Conservation (phyloP, 2,888 invertebrate genomes). For the Rhimphoctona megacephalus region DNA sequence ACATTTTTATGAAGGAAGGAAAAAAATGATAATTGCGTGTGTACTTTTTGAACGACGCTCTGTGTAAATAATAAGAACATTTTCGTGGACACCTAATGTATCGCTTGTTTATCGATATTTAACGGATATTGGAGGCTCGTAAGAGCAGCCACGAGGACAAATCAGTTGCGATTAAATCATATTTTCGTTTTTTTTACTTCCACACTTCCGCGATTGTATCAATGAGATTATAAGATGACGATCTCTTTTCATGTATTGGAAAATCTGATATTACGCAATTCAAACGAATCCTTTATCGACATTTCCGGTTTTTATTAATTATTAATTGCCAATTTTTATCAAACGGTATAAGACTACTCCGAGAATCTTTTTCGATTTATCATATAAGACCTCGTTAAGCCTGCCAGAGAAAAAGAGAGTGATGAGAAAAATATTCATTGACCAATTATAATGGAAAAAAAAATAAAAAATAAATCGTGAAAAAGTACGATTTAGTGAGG, state of each 20-base stretch:
- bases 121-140: constrained; percentile 3
- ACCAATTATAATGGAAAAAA: constrained; percentile 48
- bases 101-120: constrained; percentile 57
- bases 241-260: not conserved
- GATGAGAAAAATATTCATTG: constrained; percentile 36
- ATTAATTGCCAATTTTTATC: not conserved
- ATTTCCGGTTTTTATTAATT: constrained; percentile 3
- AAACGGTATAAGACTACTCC: too few species aligned
- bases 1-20: constrained; percentile 60
- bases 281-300: not conserved
- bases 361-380: constrained; percentile 5
- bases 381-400: constrained; percentile 25
- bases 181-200: constrained; percentile 63
- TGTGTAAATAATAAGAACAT: constrained; percentile 68
- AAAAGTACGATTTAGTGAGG: constrained; percentile 23
- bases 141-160: not conserved
- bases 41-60: constrained; percentile 62
- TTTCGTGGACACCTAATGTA: constrained; percentile 55
- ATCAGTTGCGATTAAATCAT: constrained; percentile 8
- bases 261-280: constrained; percentile 6
- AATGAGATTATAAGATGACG: not conserved
- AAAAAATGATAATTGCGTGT: constrained; percentile 49
- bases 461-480: constrained; percentile 16
- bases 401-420: constrained; percentile 31
- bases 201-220: constrained; percentile 43